phyloP scores from a whole-genome alignment of 2,113 vertebrate genomes.

The Solea solea region DNA sequence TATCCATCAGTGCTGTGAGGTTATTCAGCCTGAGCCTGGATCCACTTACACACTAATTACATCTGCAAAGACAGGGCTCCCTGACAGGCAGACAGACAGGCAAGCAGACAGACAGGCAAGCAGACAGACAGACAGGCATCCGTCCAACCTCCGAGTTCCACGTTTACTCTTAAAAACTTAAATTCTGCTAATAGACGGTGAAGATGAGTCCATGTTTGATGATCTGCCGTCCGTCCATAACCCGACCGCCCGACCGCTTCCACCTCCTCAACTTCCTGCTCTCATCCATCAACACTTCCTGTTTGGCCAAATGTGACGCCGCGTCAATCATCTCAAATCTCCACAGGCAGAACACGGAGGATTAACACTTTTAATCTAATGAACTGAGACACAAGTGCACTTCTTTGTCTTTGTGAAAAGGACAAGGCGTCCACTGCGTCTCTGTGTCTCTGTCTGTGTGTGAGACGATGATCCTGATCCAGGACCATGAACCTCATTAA shows the following conservation, averaged over 20 bases:
- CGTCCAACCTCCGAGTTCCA: neutral
- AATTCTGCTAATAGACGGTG: slow-evolving; percentile 11
- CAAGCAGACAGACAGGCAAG: neutral
- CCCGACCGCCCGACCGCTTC: neutral
- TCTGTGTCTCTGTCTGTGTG: no score
- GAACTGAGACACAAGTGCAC: no score
- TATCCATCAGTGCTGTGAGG: slow-evolving; percentile 37
- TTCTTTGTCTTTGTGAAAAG: neutral
- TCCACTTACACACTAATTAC: slow-evolving; percentile 64
- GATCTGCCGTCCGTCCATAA: slow-evolving; percentile 5
- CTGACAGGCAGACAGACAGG: slow-evolving; percentile 25
- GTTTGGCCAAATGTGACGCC: neutral
- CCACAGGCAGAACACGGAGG: neutral
- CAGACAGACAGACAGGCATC: slow-evolving; percentile 6
- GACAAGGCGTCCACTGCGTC: neutral
- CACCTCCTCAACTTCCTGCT: slow-evolving; percentile 10
- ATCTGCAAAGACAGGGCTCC: slow-evolving; percentile 55
- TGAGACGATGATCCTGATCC: no score
- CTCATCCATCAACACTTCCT: neutral
- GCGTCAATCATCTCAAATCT: neutral
- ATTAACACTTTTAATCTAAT: neutral
- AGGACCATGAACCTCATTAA: no score
- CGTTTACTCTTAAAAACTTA: slow-evolving; percentile 45
- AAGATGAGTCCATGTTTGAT: neutral
- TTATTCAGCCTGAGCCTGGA: slow-evolving; percentile 29